Percentiles rank a stretch among this genome's conserved stretches.
Conservation (phyloP, 2,797 vertebrate species). For the Florisuga fusca region DNA sequence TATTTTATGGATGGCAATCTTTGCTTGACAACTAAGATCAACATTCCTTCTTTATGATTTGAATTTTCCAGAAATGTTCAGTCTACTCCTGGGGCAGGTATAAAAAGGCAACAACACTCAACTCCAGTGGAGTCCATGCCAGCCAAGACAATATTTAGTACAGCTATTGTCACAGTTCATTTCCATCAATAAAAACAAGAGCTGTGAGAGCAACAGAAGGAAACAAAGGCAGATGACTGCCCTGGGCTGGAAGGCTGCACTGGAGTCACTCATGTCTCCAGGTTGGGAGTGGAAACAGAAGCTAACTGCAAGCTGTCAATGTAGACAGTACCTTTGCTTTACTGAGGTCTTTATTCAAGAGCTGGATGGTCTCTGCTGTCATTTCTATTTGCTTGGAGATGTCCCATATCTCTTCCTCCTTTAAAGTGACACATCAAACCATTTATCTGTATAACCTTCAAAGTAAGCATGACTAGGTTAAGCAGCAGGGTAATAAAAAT, state of each 20-base stretch:
- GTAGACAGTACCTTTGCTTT: not conserved
- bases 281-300: not conserved
- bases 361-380: not conserved
- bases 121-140: not conserved
- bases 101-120: not conserved
- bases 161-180: not conserved
- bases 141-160: not conserved
- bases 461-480: not conserved
- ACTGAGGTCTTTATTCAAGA: not conserved
- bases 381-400: constrained; percentile 8
- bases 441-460: not conserved
- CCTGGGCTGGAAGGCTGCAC: not conserved
- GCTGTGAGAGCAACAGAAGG: not conserved
- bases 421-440: not conserved
- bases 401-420: constrained; percentile 47
- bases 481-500: not conserved
- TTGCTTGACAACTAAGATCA: not conserved
- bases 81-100: not conserved
- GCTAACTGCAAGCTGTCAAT: not conserved
- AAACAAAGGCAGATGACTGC: not conserved
- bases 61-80: not conserved
- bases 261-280: not conserved
- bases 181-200: not conserved
- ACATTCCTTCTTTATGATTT: not conserved
- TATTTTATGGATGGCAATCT: not conserved